A percentile compares a stretch with the other conserved stretches of the same genome.
Conservation (phyloP, 2,888 invertebrate genomes). For the Corythucha ciliata region DNA sequence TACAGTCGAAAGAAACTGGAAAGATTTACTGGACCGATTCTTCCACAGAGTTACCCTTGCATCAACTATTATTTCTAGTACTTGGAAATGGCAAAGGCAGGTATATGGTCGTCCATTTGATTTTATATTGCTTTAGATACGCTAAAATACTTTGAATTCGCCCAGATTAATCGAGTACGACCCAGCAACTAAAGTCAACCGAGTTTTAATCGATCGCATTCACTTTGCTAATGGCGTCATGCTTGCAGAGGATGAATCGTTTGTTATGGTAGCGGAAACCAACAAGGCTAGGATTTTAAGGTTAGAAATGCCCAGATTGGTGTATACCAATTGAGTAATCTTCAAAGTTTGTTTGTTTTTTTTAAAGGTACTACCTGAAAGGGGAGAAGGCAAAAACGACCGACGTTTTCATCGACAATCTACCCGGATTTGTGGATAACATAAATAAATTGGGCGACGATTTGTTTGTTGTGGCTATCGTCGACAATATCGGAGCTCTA, state of each 20-base stretch:
- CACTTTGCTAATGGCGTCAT: conserved; percentile 83
- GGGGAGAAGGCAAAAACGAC: conserved; percentile 70
- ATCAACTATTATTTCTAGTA: conserved; percentile 56
- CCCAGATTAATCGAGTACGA: conserved; percentile 17
- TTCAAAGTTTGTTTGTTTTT: no score
- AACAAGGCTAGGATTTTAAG: conserved; percentile 55
- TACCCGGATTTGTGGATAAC: conserved; percentile 63
- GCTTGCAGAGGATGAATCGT: conserved; percentile 70
- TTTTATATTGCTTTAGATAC: no score
- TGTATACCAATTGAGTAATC: no score
- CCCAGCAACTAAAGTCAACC: conserved; percentile 55
- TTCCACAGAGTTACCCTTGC: conserved; percentile 58
- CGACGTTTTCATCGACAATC: conserved; percentile 70
- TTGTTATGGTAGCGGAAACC: conserved; percentile 70
- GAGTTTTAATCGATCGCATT: conserved; percentile 63
- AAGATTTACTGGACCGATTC: conserved; percentile 87
- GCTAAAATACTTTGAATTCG: no score
- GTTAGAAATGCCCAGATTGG: no score
- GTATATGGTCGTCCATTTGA: no score
- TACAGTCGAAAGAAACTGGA: conserved; percentile 66
- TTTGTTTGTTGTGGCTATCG: conserved; percentile 57
- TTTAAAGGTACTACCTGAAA: conserved; percentile 57
- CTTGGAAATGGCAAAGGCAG: conserved; percentile 75
- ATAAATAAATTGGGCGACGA: conserved; percentile 50
- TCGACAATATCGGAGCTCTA: conserved; percentile 45